phyloP scores from a whole-genome alignment of 1,140 invertebrate species.

The Eurosta solidaginis region DNA sequence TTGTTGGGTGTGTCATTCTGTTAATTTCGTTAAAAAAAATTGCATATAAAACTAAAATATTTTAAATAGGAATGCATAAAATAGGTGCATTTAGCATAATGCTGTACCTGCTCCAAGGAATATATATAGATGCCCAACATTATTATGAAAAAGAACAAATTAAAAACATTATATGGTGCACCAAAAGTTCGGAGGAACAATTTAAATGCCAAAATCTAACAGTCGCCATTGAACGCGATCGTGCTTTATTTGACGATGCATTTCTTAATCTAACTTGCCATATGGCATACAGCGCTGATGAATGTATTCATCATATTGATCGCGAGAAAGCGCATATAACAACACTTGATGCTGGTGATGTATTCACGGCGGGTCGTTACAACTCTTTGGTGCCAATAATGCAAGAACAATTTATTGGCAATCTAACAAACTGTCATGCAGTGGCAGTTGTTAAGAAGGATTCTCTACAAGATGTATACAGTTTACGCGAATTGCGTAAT shows the following conservation, averaged over 20 bases:
- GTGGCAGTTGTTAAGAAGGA: conserved; percentile 83
- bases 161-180: conserved; percentile 71
- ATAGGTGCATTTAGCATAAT: no score
- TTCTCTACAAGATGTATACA: conserved; percentile 66
- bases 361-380: conserved; percentile 89
- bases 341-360: conserved; percentile 88
- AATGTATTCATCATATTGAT: conserved; percentile 80
- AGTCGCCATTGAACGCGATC: conserved; percentile 68
- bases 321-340: conserved; percentile 81
- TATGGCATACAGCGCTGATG: conserved; percentile 76
- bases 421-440: conserved; percentile 72
- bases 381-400: conserved; percentile 91
- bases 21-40: not conserved
- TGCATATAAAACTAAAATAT: not conserved
- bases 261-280: conserved; percentile 69
- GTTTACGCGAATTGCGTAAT: conserved; percentile 71
- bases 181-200: conserved; percentile 72
- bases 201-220: conserved; percentile 78
- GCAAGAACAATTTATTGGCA: conserved; percentile 70
- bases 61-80: conserved; percentile 11
- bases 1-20: conserved; percentile 15
- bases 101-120: not conserved
- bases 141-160: conserved; percentile 20
- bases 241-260: conserved; percentile 66
- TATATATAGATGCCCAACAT: conserved; percentile 40